Conservation (phyloP, 2,113 vertebrate species). For the Dicerorhinus sumatrensis region DNA sequence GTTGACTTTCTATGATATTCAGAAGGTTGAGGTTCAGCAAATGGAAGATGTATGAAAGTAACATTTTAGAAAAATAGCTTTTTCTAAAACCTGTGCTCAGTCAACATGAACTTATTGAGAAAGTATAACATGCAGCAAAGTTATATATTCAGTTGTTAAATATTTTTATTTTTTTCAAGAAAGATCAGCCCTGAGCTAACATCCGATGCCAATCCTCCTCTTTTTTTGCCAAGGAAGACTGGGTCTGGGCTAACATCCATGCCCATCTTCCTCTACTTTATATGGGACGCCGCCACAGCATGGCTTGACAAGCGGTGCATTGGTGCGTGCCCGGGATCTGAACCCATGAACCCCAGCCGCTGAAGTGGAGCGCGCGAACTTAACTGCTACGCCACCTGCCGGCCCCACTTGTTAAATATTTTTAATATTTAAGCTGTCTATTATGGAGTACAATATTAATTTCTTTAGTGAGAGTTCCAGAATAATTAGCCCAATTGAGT, state of each 20-base stretch:
- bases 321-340: too few species aligned
- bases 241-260: too few species aligned
- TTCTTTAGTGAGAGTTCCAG: background rate
- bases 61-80: slow-evolving; percentile 51
- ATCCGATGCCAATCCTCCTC: too few species aligned
- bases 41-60: slow-evolving; percentile 15
- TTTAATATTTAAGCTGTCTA: slow-evolving; percentile 27
- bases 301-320: too few species aligned
- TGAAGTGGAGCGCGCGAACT: too few species aligned
- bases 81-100: slow-evolving; percentile 54
- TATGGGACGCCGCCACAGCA: too few species aligned
- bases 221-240: too few species aligned
- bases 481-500: slow-evolving; percentile 39
- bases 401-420: background rate
- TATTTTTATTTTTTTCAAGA: background rate
- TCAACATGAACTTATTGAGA: slow-evolving; percentile 25
- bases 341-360: too few species aligned
- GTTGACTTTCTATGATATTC: slow-evolving; percentile 64
- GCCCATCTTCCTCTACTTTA: too few species aligned
- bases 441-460: background rate
- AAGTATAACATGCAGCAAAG: background rate
- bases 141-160: slow-evolving; percentile 45
- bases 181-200: too few species aligned
- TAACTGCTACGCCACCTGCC: too few species aligned
- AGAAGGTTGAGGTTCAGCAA: slow-evolving; percentile 47